Evolutionary conservation across 2,797 vertebrate genomes (phyloP).

Genomic region (Eremophila alpestris): DNA sequence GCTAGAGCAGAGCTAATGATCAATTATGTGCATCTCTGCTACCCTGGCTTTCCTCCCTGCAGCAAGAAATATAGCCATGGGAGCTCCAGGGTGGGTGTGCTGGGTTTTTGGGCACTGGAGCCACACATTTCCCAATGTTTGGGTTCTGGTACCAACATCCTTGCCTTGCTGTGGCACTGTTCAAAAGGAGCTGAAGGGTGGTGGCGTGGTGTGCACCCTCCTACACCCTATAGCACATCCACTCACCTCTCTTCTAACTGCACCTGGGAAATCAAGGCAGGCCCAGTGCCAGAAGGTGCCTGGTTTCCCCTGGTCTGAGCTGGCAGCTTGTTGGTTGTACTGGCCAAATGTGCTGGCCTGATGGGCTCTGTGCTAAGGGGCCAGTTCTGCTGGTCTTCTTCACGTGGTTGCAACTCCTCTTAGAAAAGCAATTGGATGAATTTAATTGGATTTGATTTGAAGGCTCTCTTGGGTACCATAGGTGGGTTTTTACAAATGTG

Average conservation of each 20-base stretch:
- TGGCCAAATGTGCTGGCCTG: neutral
- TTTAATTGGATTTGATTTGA: neutral
- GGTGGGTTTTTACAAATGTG: neutral
- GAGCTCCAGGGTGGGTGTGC: rapidly evolving
- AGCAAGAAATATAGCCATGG: rapidly evolving
- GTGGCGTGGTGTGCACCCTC: neutral
- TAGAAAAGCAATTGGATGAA: rapidly evolving
- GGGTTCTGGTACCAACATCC: rapidly evolving
- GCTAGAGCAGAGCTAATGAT: neutral
- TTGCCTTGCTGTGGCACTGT: neutral
- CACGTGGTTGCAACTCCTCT: neutral
- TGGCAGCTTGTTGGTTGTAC: neutral
- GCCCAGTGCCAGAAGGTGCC: neutral
- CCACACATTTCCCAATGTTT: neutral
- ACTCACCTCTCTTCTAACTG: neutral
- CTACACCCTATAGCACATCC: rapidly evolving
- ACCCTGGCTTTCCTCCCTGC: neutral
- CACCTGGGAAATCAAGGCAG: neutral
- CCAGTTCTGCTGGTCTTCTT: neutral
- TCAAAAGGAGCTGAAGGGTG: neutral
- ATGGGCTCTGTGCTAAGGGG: neutral
- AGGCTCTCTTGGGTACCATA: rapidly evolving
- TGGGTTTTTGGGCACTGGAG: neutral
- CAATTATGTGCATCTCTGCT: neutral
- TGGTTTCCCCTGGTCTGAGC: neutral